These are phyloP conservation scores for Nannospalax galili DNA, from an alignment of 2,113 vertebrate genomes.

Conservation along the genomic window DNA sequence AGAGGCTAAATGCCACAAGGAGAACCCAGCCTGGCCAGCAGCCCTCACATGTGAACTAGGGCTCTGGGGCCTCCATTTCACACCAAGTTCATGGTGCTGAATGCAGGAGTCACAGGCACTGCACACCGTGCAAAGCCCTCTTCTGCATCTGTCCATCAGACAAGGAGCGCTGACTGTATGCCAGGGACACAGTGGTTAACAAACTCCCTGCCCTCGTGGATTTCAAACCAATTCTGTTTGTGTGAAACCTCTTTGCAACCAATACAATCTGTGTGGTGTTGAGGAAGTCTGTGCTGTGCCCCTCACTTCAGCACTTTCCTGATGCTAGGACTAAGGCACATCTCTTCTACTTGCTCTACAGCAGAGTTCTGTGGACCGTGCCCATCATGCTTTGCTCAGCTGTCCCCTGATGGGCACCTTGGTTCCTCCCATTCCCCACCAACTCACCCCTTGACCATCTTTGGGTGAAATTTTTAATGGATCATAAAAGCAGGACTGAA, in stretches of 20 bases:
- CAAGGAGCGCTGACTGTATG: too few species aligned
- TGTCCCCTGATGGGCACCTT: too few species aligned
- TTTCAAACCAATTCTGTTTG: too few species aligned
- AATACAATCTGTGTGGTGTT: too few species aligned
- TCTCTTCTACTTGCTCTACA: not conserved
- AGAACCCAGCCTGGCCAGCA: not conserved
- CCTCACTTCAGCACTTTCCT: not conserved
- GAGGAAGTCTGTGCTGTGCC: too few species aligned
- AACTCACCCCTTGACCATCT: not conserved
- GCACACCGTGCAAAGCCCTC: too few species aligned
- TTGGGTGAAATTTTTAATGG: not conserved
- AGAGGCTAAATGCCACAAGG: not conserved
- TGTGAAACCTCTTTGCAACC: too few species aligned
- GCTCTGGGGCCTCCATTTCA: not conserved
- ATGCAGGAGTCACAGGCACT: too few species aligned
- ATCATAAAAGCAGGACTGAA: not conserved
- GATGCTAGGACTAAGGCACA: not conserved
- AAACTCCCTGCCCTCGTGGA: too few species aligned
- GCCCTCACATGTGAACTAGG: not conserved
- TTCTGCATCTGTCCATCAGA: too few species aligned
- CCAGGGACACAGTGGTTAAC: too few species aligned
- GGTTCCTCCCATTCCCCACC: not conserved
- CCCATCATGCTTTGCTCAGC: not conserved
- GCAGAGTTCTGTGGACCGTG: fast-evolving
- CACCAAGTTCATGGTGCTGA: not conserved